Conservation (phyloP, 2,888 invertebrate genomes). For the Polydrusus cervinus region DNA sequence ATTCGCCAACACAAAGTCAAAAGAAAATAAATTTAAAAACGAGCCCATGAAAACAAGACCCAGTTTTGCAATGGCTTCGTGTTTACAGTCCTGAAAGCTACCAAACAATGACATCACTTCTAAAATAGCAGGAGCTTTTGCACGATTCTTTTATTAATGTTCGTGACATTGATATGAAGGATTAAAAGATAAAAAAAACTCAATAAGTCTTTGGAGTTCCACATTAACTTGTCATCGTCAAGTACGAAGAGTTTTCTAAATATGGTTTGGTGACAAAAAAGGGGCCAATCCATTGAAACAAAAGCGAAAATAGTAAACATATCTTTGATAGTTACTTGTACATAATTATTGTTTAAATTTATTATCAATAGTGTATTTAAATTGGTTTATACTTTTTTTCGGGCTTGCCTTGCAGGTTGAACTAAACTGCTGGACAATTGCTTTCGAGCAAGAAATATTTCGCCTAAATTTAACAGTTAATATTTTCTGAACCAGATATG, state of each 20-base stretch:
- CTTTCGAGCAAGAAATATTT: too few species aligned
- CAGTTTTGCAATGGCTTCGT: slow-evolving; percentile 11
- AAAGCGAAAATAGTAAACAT: too few species aligned
- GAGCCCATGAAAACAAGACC: slow-evolving; percentile 17
- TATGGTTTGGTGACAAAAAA: too few species aligned
- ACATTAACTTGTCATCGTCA: not conserved
- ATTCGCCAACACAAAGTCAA: not conserved
- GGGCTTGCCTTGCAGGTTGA: too few species aligned
- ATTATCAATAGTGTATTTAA: too few species aligned
- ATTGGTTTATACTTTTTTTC: too few species aligned
- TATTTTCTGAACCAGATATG: too few species aligned
- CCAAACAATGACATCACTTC: slow-evolving; percentile 32
- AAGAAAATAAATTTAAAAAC: slow-evolving; percentile 14
- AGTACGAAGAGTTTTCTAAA: not conserved
- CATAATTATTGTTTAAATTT: too few species aligned
- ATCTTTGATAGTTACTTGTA: too few species aligned
- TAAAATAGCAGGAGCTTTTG: slow-evolving; percentile 31
- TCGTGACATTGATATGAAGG: slow-evolving; percentile 20
- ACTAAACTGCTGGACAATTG: too few species aligned
- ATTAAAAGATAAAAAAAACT: slow-evolving; percentile 16
- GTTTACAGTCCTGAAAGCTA: slow-evolving; percentile 23
- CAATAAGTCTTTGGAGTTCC: not conserved
- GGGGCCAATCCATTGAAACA: too few species aligned
- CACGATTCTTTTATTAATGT: slow-evolving; percentile 21
- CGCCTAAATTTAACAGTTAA: too few species aligned